Conservation (phyloP, 1,140 invertebrate genomes). For the Melitaea cinxia region DNA sequence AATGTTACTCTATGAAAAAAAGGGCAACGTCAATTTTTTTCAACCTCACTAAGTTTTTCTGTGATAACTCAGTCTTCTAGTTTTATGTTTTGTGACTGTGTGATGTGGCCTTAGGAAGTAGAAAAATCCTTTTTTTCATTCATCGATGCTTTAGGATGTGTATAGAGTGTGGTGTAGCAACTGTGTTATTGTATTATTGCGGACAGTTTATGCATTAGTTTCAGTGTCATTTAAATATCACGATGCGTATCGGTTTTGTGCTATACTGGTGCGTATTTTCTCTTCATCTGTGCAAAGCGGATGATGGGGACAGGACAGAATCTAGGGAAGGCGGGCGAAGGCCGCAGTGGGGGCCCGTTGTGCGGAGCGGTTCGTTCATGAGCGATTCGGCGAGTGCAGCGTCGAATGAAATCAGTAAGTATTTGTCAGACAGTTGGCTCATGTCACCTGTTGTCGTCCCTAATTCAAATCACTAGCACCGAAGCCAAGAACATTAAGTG, state of each 20-base stretch:
- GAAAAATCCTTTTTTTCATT: constrained; percentile 42
- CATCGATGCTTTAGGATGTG: constrained; percentile 65
- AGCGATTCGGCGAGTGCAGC: constrained; percentile 60
- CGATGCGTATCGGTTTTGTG: constrained; percentile 78
- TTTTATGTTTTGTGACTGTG: constrained; percentile 64
- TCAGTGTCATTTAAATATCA: constrained; percentile 71
- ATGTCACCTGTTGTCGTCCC: constrained; percentile 65
- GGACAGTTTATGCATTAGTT: constrained; percentile 61
- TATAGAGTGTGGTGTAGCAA: constrained; percentile 58
- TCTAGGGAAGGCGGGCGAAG: constrained; percentile 63
- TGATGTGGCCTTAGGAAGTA: constrained; percentile 59
- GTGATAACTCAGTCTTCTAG: constrained; percentile 64
- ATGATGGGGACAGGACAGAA: constrained; percentile 75
- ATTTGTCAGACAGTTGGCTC: constrained; percentile 38
- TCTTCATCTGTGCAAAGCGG: constrained; percentile 73
- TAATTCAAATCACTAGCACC: constrained; percentile 26
- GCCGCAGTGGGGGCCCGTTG: constrained; percentile 65
- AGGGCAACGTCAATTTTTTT: constrained; percentile 58
- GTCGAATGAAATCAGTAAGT: constrained; percentile 76
- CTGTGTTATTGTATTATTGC: constrained; percentile 59
- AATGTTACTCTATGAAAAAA: constrained; percentile 44
- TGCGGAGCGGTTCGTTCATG: constrained; percentile 60
- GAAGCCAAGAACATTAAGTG: constrained; percentile 34
- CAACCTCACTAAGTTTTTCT: constrained; percentile 60
- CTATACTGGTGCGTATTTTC: constrained; percentile 79